These are phyloP conservation scores for Sinhomidia bicolor DNA, from an alignment of 2,888 invertebrate species.

Conservation along the genomic window DNA sequence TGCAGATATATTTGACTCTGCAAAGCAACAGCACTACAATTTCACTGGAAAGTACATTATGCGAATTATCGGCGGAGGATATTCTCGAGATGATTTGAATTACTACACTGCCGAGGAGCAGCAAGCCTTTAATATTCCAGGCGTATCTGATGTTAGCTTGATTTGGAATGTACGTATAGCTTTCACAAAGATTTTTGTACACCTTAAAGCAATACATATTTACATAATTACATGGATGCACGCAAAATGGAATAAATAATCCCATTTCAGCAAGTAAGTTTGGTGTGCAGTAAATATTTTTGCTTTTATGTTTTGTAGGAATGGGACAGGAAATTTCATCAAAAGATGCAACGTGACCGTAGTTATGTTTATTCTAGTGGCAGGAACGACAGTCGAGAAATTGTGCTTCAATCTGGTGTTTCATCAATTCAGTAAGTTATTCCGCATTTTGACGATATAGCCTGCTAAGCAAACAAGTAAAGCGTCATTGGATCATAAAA, in stretches of 20 bases:
- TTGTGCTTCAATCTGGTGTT: slow-evolving; percentile 68
- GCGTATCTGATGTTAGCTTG: slow-evolving; percentile 76
- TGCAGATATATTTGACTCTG: slow-evolving; percentile 65
- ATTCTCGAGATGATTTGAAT: slow-evolving; percentile 40
- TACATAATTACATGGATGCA: no score
- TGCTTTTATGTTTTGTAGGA: slow-evolving; percentile 53
- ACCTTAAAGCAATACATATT: no score
- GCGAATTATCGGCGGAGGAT: slow-evolving; percentile 72
- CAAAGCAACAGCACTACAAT: slow-evolving; percentile 61
- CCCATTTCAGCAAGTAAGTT: neutral
- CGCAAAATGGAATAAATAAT: no score
- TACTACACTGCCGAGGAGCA: slow-evolving; percentile 64
- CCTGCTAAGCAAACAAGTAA: no score
- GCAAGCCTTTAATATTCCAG: slow-evolving; percentile 76
- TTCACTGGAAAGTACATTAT: slow-evolving; percentile 72
- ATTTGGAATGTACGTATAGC: slow-evolving; percentile 72
- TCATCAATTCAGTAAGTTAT: no score
- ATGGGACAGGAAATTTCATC: no score
- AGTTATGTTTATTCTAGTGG: no score
- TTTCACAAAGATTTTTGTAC: neutral
- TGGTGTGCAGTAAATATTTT: neutral
- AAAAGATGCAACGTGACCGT: no score
- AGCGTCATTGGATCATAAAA: no score
- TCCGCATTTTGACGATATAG: no score
- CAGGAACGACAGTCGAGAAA: slow-evolving; percentile 58